phyloP scores from a whole-genome alignment of 1,140 invertebrate species.

The Megalonaias nervosa region DNA sequence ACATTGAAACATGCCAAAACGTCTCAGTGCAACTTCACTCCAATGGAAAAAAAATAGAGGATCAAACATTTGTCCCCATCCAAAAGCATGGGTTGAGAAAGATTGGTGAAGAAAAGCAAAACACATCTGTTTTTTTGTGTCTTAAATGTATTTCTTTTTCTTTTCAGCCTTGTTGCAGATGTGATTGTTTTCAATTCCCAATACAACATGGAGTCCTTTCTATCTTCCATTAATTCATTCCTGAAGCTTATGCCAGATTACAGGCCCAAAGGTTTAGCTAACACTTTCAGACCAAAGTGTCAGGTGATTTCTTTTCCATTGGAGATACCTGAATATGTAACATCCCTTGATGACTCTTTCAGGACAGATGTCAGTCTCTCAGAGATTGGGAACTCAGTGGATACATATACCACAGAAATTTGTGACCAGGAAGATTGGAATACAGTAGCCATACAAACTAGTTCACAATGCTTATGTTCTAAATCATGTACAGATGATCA shows the following conservation, averaged over 20 bases:
- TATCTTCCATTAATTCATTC: constrained; percentile 77
- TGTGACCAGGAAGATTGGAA: no score
- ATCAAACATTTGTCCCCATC: neutral
- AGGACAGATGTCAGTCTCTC: no score
- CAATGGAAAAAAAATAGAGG: neutral
- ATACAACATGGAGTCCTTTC: constrained; percentile 81
- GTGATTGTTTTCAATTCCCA: constrained; percentile 82
- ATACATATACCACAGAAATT: no score
- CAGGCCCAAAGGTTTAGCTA: constrained; percentile 73
- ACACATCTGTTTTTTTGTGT: neutral
- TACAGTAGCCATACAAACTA: no score
- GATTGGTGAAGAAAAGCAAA: neutral
- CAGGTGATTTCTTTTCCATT: constrained; percentile 80
- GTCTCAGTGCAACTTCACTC: neutral
- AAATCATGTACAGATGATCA: no score
- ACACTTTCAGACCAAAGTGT: constrained; percentile 77
- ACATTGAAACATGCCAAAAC: neutral
- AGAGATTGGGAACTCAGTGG: no score
- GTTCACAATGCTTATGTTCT: no score
- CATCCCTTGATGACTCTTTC: no score
- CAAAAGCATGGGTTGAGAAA: neutral
- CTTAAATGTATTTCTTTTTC: constrained; percentile 33
- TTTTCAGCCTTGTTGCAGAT: constrained; percentile 80
- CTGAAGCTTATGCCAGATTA: constrained; percentile 81
- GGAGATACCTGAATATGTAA: constrained; percentile 63